These are phyloP conservation scores for Lucilia cuprina DNA, from an alignment of 1,140 invertebrate genomes.

Conservation along the genomic window DNA sequence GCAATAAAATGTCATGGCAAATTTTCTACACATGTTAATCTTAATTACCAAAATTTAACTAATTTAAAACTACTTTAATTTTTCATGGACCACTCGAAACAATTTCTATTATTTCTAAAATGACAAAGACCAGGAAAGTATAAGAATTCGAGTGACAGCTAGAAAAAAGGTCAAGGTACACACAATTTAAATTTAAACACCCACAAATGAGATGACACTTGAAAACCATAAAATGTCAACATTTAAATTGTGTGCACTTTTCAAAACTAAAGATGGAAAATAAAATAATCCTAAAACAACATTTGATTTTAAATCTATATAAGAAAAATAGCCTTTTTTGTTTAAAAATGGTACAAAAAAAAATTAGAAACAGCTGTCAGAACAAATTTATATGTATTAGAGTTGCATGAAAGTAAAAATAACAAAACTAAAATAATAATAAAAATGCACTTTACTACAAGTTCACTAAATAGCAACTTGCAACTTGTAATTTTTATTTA, in stretches of 20 bases:
- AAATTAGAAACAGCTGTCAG: conserved; percentile 7
- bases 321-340: neutral
- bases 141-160: neutral
- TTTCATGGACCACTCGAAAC: neutral
- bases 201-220: conserved; percentile 12
- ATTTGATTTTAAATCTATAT: neutral
- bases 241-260: neutral
- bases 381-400: neutral
- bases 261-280: neutral
- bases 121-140: neutral
- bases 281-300: conserved; percentile 11
- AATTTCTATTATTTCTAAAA: neutral
- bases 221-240: conserved; percentile 11
- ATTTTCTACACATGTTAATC: neutral
- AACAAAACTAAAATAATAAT: neutral
- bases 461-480: neutral
- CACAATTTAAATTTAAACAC: neutral
- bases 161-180: neutral
- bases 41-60: neutral
- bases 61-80: neutral
- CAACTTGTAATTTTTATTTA: neutral
- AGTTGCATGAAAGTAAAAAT: neutral
- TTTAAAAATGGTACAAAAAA: neutral
- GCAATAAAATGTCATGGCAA: conserved; percentile 1
- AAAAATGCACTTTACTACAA: neutral